These are phyloP conservation scores for Girardinichthys multiradiatus DNA, from an alignment of 2,113 vertebrate species.

Conservation along the genomic window DNA sequence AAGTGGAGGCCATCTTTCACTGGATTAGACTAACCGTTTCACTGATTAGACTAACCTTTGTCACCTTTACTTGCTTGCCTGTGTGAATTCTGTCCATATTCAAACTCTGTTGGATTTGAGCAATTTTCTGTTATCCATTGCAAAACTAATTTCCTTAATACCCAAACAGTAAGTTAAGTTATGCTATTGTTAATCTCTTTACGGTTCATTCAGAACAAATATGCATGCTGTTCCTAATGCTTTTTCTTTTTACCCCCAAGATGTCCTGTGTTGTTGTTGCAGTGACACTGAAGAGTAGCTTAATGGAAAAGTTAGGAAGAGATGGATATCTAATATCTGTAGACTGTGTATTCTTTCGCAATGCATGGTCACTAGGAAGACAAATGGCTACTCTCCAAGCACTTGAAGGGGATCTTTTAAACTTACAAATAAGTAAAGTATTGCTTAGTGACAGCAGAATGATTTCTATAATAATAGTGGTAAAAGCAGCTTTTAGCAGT, in stretches of 20 bases:
- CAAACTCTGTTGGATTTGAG: neutral
- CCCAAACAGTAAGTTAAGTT: neutral
- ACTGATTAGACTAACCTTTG: slow-evolving; percentile 6
- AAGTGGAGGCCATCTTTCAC: slow-evolving; percentile 66
- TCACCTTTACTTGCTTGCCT: slow-evolving; percentile 29
- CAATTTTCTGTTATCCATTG: neutral
- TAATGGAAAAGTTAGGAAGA: neutral
- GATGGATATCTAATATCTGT: neutral
- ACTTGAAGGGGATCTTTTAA: neutral
- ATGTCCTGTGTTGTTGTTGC: neutral
- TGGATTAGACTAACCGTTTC: slow-evolving; percentile 44
- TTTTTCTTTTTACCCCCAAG: neutral
- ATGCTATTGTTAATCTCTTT: neutral
- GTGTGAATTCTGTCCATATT: neutral
- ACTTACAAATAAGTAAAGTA: neutral
- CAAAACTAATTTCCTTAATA: neutral
- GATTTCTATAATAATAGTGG: neutral
- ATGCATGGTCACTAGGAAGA: neutral
- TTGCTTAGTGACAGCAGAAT: neutral
- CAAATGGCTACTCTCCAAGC: neutral
- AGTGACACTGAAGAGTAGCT: neutral
- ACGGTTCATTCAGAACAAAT: neutral
- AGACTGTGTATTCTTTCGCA: neutral
- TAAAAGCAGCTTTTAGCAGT: neutral
- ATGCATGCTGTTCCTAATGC: neutral